These are phyloP conservation scores for Scomber japonicus DNA, from an alignment of 2,113 vertebrate genomes.

Conservation along the genomic window DNA sequence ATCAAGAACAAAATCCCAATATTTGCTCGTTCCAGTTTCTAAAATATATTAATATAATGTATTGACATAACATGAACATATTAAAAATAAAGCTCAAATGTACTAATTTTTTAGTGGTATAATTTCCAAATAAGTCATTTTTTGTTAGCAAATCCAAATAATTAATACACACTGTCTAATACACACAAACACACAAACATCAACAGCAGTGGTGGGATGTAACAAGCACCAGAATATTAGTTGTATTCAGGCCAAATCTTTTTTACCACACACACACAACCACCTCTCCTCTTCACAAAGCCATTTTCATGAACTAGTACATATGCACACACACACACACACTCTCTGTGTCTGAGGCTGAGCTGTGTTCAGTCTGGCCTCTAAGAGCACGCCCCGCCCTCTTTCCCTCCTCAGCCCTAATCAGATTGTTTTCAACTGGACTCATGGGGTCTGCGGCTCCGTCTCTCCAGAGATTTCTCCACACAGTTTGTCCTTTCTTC, in stretches of 20 bases:
- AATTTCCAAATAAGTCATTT: not conserved
- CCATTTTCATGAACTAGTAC: constrained; percentile 1
- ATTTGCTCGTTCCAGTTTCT: no score
- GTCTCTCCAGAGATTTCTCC: constrained; percentile 41
- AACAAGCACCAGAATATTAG: not conserved
- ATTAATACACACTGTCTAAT: no score
- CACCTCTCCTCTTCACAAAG: not conserved
- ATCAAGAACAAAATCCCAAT: not conserved
- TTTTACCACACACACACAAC: not conserved
- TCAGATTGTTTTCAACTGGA: constrained; percentile 83
- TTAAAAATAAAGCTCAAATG: no score
- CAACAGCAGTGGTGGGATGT: no score
- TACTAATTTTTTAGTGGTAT: no score
- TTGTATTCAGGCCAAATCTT: not conserved
- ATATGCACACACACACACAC: not conserved
- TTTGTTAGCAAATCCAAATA: not conserved
- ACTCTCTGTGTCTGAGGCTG: not conserved
- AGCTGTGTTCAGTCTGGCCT: constrained; percentile 24
- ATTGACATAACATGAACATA: no score
- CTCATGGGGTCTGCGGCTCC: constrained; percentile 77
- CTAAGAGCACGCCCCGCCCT: constrained; percentile 40
- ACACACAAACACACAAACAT: not conserved
- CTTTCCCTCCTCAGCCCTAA: constrained; percentile 66
- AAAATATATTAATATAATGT: no score
- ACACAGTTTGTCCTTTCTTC: constrained; percentile 67